Evolutionary conservation across 2,888 invertebrate species (phyloP).

Genomic region (Oscheius sp.): DNA sequence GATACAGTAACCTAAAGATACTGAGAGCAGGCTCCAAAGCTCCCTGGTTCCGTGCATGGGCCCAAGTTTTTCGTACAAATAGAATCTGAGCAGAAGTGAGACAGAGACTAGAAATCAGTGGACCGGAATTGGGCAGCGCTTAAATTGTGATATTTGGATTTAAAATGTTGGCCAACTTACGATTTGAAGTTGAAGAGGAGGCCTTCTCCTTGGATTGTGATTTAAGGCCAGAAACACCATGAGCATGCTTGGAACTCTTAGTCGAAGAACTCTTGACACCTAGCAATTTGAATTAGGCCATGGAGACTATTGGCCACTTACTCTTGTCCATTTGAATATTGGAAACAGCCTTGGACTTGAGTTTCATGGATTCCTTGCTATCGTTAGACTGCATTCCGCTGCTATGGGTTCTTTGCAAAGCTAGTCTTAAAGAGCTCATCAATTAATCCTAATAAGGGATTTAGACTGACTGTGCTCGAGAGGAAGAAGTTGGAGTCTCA

Average conservation of each 20-base stretch:
- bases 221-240: slow-evolving; percentile 18
- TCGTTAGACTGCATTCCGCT: slow-evolving; percentile 38
- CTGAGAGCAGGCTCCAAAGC: slow-evolving; percentile 51
- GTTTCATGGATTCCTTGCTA: slow-evolving; percentile 5
- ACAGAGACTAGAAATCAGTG: slow-evolving; percentile 33
- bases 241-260: slow-evolving; percentile 32
- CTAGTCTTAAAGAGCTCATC: slow-evolving; percentile 32
- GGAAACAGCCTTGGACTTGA: slow-evolving; percentile 19
- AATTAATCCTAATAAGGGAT: background rate
- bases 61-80: slow-evolving; percentile 52
- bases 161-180: slow-evolving; percentile 23
- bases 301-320: background rate
- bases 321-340: slow-evolving; percentile 25
- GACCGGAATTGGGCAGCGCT: slow-evolving; percentile 31
- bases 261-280: slow-evolving; percentile 37
- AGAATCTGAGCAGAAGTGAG: slow-evolving; percentile 50
- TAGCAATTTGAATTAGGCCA: background rate
- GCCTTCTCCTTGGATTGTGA: slow-evolving; percentile 37
- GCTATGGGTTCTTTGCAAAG: slow-evolving; percentile 38
- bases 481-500: slow-evolving; percentile 30
- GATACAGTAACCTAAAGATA: slow-evolving; percentile 37
- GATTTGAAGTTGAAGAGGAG: slow-evolving; percentile 37
- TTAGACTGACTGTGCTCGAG: slow-evolving; percentile 38
- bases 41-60: slow-evolving; percentile 50
- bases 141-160: too few relatives aligned